Conservation (phyloP, 2,113 vertebrate genomes). For the Caloenas nicobarica region DNA sequence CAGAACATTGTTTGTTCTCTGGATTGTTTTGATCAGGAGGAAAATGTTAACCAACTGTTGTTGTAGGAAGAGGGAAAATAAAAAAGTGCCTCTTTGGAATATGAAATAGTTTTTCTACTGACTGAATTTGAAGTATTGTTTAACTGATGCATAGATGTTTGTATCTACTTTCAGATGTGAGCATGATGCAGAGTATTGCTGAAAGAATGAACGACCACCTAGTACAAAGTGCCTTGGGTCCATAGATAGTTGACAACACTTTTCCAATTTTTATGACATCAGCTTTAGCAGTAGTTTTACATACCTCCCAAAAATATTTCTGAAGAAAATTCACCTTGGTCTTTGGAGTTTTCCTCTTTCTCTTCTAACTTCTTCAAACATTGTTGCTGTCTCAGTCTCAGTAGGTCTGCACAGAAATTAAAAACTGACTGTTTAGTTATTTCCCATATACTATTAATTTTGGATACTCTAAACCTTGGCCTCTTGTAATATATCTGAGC, state of each 20-base stretch:
- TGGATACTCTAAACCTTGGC: background rate
- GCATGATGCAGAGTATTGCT: rapidly evolving
- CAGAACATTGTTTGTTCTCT: background rate
- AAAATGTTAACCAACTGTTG: background rate
- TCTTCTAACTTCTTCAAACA: background rate
- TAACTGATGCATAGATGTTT: background rate
- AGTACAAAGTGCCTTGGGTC: background rate
- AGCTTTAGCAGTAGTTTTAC: background rate
- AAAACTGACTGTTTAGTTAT: background rate
- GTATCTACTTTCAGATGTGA: background rate
- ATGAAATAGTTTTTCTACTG: background rate
- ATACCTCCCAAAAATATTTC: background rate
- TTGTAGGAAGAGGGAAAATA: background rate
- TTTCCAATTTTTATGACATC: background rate
- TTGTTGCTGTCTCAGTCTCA: background rate
- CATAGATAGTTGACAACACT: background rate
- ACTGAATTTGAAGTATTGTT: background rate
- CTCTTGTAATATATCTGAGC: background rate
- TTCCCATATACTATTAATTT: background rate
- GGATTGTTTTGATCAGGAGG: background rate
- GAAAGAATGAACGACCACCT: background rate
- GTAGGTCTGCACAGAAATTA: background rate
- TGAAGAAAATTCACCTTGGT: background rate
- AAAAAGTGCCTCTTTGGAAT: background rate
- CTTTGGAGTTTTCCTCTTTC: background rate